Conservation (phyloP, 2,888 invertebrate species). For the Drosophila atripex region DNA sequence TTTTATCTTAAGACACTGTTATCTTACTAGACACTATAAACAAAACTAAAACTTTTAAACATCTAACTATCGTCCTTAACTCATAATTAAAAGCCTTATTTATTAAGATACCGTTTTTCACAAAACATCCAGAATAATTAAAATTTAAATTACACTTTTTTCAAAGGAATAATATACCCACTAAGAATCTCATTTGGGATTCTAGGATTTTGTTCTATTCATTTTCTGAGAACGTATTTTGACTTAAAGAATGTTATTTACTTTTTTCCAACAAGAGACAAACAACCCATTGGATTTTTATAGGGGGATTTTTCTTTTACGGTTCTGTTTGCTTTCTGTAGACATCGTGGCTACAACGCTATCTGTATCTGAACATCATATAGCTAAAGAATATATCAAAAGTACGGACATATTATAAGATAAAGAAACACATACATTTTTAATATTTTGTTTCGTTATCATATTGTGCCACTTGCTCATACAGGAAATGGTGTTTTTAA, state of each 20-base stretch:
- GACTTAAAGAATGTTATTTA: not conserved
- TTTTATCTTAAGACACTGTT: not conserved
- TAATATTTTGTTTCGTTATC: not conserved
- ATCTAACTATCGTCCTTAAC: too few relatives aligned
- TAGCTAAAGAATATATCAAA: not conserved
- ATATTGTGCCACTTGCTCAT: not conserved
- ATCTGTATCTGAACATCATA: not conserved
- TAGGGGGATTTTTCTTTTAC: slow-evolving; percentile 4
- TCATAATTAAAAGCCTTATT: not conserved
- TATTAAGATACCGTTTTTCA: too few relatives aligned
- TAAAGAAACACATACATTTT: not conserved
- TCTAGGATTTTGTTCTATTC: not conserved
- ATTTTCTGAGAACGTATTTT: slow-evolving; percentile 1
- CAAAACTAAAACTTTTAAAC: too few relatives aligned
- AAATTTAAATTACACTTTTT: not conserved
- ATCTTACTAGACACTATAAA: too few relatives aligned
- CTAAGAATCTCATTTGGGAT: not conserved
- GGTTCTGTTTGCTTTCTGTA: not conserved
- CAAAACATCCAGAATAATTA: not conserved
- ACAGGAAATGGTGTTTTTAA: not conserved
- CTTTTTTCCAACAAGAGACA: slow-evolving; percentile 1
- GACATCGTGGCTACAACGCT: slow-evolving; percentile 1
- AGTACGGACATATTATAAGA: not conserved
- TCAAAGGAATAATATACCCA: not conserved
- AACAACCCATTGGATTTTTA: slow-evolving; percentile 1